Evolutionary conservation across 2,113 vertebrate genomes (phyloP).

Genomic region (Hymenochirus boettgeri): DNA sequence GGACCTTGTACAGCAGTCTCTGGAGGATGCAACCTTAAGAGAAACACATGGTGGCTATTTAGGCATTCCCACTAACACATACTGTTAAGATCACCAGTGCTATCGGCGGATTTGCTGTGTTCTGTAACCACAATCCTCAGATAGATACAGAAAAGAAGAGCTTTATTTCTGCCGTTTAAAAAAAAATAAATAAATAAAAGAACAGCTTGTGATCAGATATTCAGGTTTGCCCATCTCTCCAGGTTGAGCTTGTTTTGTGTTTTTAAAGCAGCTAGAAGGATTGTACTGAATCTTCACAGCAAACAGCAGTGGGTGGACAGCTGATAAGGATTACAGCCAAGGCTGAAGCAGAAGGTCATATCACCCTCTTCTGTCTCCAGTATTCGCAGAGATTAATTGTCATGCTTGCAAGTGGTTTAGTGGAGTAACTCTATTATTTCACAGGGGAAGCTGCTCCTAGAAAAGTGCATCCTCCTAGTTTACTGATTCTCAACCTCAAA

Average conservation of each 20-base stretch:
- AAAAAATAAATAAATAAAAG: too few species aligned
- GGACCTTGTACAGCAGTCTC: slow-evolving; percentile 28
- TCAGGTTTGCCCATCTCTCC: slow-evolving; percentile 17
- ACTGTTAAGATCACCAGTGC: slow-evolving; percentile 17
- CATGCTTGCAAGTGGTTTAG: slow-evolving; percentile 41
- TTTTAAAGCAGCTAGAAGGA: slow-evolving; percentile 30
- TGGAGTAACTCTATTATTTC: slow-evolving; percentile 41
- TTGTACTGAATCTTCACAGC: slow-evolving; percentile 33
- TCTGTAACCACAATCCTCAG: slow-evolving; percentile 26
- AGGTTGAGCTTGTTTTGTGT: slow-evolving; percentile 36
- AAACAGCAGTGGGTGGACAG: slow-evolving; percentile 41
- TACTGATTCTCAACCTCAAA: slow-evolving; percentile 20
- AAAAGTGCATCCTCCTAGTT: slow-evolving; percentile 13
- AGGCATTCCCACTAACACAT: slow-evolving; percentile 12
- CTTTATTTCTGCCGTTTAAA: slow-evolving; percentile 10
- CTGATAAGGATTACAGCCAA: slow-evolving; percentile 42
- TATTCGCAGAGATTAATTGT: slow-evolving; percentile 40
- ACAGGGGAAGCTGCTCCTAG: slow-evolving; percentile 24
- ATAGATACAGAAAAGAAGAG: slow-evolving; percentile 9
- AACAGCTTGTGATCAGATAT: not conserved
- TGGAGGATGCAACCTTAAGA: slow-evolving; percentile 6
- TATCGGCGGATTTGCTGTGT: not conserved
- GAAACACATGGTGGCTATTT: slow-evolving; percentile 20
- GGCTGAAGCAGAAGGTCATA: slow-evolving; percentile 41
- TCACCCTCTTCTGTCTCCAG: slow-evolving; percentile 40